A percentile compares a stretch with the other conserved stretches of the same genome.
These are phyloP conservation scores for Onthophagus sagittarius DNA, from an alignment of 2,888 invertebrate genomes.

Conservation along the genomic window DNA sequence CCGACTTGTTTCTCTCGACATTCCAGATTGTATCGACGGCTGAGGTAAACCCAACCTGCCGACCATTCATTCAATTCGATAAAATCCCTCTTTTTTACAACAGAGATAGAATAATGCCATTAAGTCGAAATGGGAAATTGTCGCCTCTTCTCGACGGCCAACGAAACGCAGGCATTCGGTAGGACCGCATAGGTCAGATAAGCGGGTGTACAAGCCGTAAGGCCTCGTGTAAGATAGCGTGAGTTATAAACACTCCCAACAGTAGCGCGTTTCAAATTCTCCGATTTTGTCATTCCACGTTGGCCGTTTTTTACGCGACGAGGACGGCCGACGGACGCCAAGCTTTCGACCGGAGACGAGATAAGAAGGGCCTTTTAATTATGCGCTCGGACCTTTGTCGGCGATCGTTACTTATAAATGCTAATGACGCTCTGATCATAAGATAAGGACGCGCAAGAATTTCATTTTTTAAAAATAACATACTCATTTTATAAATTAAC, in stretches of 20 bases:
- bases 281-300: slow-evolving; percentile 29
- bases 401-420: neutral
- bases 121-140: slow-evolving; percentile 1
- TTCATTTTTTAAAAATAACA: neutral
- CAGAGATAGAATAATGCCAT: slow-evolving; percentile 4
- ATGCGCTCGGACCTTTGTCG: neutral
- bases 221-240: slow-evolving; percentile 25
- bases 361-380: slow-evolving; percentile 10
- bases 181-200: slow-evolving; percentile 28
- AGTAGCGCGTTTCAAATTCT: slow-evolving; percentile 32
- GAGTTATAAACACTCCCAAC: slow-evolving; percentile 29
- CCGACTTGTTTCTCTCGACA: neutral
- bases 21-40: slow-evolving; percentile 5
- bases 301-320: neutral
- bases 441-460: neutral
- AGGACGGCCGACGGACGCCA: neutral
- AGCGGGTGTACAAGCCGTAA: slow-evolving; percentile 26
- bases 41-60: neutral
- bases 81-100: slow-evolving; percentile 1
- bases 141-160: neutral
- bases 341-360: neutral
- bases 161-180: slow-evolving; percentile 8
- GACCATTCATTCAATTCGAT: slow-evolving; percentile 9
- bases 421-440: neutral
- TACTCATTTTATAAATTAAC: slow-evolving; percentile 12